Base-by-base conservation (phyloP, 2,888 invertebrate genomes). In the Bellardia pandia region DNA sequence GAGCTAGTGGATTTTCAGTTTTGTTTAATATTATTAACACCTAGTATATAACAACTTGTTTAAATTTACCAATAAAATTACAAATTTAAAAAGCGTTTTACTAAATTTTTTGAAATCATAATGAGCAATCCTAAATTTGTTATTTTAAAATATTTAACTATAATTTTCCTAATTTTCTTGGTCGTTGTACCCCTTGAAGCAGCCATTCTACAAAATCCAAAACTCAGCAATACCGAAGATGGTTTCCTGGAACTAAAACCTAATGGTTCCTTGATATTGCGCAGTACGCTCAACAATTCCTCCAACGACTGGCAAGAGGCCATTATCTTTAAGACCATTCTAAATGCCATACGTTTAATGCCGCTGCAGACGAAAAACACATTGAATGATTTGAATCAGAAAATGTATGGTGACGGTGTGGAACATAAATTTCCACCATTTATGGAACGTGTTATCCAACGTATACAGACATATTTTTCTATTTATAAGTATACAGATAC, bases 391-490 rank as follows among this genome's bases (percentile, higher is more conserved):
- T 76, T 91, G 1, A 89, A 89, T 56, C 86, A 91, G 4, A 92
- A 91, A 89, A 92, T 93, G 69, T 93, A 92, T 86, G 93, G 93
- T 30, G 93, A 92, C 5, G 93, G 93, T 3, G 91, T 90, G 40
- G 93, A 93, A 88, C 95, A 95, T 1, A 94, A 95, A 90, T 96
- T 96, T 91, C 96, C 96, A 7, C 96, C 96, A 1, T 93, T 96
- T 71, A 92, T 96, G 88, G 96, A 96, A 91, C 95, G 95, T 89
- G 92, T 96, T 58, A 95, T 96, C 7, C 96, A 96, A 91, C 94
- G 95, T 68, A 95, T 96, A 76, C 96, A 96, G 93, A 95, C 95
- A 0, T 94, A 95, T 89, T 95, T 96, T 93, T 96, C 96, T 0
- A 95, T 95, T n/a, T 95, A 95, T 90, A 93, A 95, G 75, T 94